A percentile compares a stretch with the other conserved stretches of the same genome.
These are phyloP conservation scores for Acanthopleura granulata DNA, from an alignment of 2,888 invertebrate genomes.

Conservation along the genomic window DNA sequence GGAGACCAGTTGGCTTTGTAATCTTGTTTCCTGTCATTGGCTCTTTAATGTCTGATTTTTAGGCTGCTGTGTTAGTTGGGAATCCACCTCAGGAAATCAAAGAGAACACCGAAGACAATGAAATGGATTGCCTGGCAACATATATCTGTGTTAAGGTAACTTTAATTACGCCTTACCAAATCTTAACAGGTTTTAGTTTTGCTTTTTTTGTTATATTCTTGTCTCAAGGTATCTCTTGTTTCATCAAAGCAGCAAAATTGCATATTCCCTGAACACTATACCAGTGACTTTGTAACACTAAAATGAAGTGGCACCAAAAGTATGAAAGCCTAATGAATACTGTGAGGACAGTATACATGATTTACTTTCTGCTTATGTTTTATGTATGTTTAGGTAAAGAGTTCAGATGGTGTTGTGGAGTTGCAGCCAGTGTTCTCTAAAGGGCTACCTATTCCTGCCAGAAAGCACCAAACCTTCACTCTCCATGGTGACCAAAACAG, in stretches of 20 bases:
- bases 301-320: too few species aligned
- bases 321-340: too few species aligned
- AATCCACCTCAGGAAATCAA: conserved; percentile 49
- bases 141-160: conserved; percentile 55
- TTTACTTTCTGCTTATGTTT: neutral
- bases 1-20: too few species aligned
- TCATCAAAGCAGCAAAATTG: too few species aligned
- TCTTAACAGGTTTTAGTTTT: too few species aligned
- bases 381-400: neutral
- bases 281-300: too few species aligned
- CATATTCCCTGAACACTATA: too few species aligned
- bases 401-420: conserved; percentile 27
- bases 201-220: too few species aligned
- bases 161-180: too few species aligned
- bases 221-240: too few species aligned
- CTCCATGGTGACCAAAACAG: conserved; percentile 47
- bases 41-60: conserved; percentile 24
- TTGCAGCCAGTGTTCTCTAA: conserved; percentile 44
- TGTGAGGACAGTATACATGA: too few species aligned
- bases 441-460: conserved; percentile 46
- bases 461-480: conserved; percentile 48
- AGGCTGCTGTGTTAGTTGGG: conserved; percentile 57
- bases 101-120: conserved; percentile 40
- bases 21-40: neutral
- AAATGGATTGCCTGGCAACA: conserved; percentile 53